Percentiles rank a stretch among this genome's conserved stretches.
phyloP scores from a whole-genome alignment of 2,113 vertebrate species.

The Sardina pilchardus region DNA sequence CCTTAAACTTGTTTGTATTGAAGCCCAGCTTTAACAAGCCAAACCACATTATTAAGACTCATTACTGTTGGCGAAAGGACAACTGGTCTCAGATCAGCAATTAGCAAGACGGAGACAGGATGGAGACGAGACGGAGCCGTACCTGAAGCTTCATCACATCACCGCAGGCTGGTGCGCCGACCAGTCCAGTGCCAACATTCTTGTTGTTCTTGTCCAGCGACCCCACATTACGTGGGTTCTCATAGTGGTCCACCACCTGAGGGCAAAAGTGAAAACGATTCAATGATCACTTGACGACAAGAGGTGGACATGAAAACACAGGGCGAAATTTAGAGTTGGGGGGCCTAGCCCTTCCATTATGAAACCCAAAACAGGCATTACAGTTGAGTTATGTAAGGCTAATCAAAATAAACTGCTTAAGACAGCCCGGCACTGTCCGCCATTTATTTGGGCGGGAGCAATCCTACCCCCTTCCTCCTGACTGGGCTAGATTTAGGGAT shows the following conservation, averaged over 20 bases:
- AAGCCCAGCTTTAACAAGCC: too few relatives aligned
- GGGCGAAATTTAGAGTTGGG: too few relatives aligned
- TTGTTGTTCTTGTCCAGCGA: conserved; percentile 85
- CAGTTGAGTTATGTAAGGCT: neutral
- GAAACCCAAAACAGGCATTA: neutral
- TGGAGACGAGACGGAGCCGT: conserved; percentile 5
- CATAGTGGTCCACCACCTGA: conserved; percentile 96
- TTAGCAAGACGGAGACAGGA: neutral
- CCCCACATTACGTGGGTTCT: conserved; percentile 95
- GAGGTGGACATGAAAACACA: too few relatives aligned
- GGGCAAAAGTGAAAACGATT: neutral
- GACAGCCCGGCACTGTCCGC: neutral
- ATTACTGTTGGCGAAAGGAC: neutral
- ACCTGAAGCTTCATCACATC: conserved; percentile 99
- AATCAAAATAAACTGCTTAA: conserved; percentile 4
- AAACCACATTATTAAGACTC: too few relatives aligned
- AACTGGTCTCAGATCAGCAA: neutral
- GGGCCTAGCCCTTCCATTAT: neutral
- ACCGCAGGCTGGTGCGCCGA: conserved; percentile 93
- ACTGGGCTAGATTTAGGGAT: neutral
- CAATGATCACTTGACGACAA: conserved; percentile 21
- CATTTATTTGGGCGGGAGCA: neutral
- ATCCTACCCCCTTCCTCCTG: neutral
- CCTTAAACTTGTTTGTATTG: too few relatives aligned
- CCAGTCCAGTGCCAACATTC: conserved; percentile 94